phyloP scores from a whole-genome alignment of 2,888 invertebrate species.

The Heteromurus nitidus region DNA sequence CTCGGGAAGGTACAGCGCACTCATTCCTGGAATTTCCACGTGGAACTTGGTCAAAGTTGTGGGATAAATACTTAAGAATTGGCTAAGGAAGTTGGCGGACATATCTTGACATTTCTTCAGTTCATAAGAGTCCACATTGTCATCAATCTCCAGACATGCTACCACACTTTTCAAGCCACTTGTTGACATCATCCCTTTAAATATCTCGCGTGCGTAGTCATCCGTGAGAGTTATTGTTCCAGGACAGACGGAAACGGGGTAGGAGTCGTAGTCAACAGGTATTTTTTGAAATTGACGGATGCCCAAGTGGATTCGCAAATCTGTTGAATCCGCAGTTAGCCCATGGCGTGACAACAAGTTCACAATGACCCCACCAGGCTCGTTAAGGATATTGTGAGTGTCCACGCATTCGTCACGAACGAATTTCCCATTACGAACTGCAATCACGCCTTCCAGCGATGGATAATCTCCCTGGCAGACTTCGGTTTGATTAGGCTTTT shows the following conservation, averaged over 20 bases:
- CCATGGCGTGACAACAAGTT: conserved; percentile 36
- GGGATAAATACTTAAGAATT: conserved; percentile 37
- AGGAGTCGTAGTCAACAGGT: background rate
- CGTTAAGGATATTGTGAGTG: conserved; percentile 53
- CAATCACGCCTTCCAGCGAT: background rate
- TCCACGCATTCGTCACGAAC: conserved; percentile 46
- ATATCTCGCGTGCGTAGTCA: conserved; percentile 63
- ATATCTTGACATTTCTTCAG: conserved; percentile 31
- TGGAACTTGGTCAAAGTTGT: conserved; percentile 40
- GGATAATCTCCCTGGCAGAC: background rate
- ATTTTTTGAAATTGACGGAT: conserved; percentile 7
- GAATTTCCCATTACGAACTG: conserved; percentile 23
- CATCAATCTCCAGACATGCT: conserved; percentile 53
- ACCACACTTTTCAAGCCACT: conserved; percentile 23
- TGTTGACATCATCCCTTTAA: conserved; percentile 11
- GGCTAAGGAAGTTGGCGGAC: conserved; percentile 18
- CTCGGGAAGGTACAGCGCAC: conserved; percentile 41
- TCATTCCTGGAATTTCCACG: conserved; percentile 65
- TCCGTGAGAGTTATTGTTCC: conserved; percentile 50
- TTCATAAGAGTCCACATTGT: conserved; percentile 37
- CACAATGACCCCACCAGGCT: conserved; percentile 40
- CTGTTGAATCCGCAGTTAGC: background rate
- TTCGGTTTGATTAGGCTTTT: background rate
- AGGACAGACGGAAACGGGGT: background rate
- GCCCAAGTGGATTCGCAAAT: conserved; percentile 41